phyloP scores from a whole-genome alignment of 2,888 invertebrate genomes.

The Erebia aethiops region DNA sequence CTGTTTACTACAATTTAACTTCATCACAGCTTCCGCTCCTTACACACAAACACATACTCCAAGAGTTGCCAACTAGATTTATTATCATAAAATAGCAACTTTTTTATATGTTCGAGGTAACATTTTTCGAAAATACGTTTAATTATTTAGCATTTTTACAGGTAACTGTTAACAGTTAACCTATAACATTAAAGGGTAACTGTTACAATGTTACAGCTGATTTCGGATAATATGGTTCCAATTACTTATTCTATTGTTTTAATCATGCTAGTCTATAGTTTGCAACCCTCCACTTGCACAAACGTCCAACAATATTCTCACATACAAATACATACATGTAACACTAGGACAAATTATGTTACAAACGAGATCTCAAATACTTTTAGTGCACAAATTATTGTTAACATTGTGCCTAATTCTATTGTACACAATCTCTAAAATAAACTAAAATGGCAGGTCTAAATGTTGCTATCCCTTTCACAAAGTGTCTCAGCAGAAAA shows the following conservation, averaged over 20 bases:
- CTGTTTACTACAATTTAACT: constrained; percentile 18
- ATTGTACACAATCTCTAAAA: no score
- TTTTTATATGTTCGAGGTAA: neutral
- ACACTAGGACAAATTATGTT: constrained; percentile 9
- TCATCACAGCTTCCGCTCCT: constrained; percentile 37
- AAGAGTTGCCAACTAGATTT: neutral
- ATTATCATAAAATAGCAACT: neutral
- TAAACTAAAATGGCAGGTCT: no score
- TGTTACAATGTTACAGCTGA: no score
- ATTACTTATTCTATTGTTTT: neutral
- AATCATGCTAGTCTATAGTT: neutral
- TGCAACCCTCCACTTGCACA: neutral
- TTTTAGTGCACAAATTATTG: neutral
- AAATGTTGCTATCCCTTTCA: no score
- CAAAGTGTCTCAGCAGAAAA: no score
- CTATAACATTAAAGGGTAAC: neutral
- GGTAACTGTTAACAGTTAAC: neutral
- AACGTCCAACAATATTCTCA: neutral
- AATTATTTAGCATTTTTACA: neutral
- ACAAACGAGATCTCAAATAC: neutral
- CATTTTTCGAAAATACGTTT: no score
- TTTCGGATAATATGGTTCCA: no score
- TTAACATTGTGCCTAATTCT: neutral
- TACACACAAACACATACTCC: neutral
- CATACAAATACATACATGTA: constrained; percentile 8